A percentile compares a stretch with the other conserved stretches of the same genome.
Evolutionary conservation across 1,140 invertebrate genomes (phyloP).

Genomic region (Drosophila equinoxialis): DNA sequence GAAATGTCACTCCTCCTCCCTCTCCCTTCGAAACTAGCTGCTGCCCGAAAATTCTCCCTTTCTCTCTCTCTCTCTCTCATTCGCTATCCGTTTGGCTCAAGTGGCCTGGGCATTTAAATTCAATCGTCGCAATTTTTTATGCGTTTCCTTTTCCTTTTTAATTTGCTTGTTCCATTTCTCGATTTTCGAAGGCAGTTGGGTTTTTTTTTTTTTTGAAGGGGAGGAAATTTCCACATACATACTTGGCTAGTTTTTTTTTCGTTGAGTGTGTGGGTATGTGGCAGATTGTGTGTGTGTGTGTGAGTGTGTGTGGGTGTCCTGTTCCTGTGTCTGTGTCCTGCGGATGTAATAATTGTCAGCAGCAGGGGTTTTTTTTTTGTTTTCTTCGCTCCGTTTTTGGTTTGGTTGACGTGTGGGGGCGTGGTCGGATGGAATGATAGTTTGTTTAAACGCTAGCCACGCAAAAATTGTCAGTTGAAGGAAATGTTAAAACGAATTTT

Average conservation of each 20-base stretch:
- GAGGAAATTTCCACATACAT: slow-evolving; percentile 31
- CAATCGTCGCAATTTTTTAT: slow-evolving; percentile 75
- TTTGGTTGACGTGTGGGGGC: background rate
- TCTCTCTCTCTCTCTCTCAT: slow-evolving; percentile 1
- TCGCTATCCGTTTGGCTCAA: slow-evolving; percentile 39
- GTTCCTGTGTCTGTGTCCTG: slow-evolving; percentile 53
- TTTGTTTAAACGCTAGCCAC: slow-evolving; percentile 68
- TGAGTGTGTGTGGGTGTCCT: slow-evolving; percentile 24
- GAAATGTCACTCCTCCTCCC: slow-evolving; percentile 47
- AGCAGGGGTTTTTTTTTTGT: slow-evolving; percentile 40
- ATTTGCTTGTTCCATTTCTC: slow-evolving; percentile 61
- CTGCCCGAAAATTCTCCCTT: slow-evolving; percentile 14
- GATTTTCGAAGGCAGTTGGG: slow-evolving; percentile 10
- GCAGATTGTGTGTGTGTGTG: slow-evolving; percentile 1
- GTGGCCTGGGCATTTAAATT: slow-evolving; percentile 73
- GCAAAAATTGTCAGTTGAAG: slow-evolving; percentile 61
- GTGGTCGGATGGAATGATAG: slow-evolving; percentile 22
- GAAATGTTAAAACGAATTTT: slow-evolving; percentile 76
- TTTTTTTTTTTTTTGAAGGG: slow-evolving; percentile 7
- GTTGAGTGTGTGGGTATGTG: slow-evolving; percentile 23
- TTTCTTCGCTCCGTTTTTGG: background rate
- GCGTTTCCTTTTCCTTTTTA: slow-evolving; percentile 77
- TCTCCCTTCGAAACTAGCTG: slow-evolving; percentile 24
- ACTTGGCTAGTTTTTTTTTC: slow-evolving; percentile 40
- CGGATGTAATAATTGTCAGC: slow-evolving; percentile 79